These are phyloP conservation scores for Eupithecia abbreviata DNA, from an alignment of 2,888 invertebrate genomes.

Conservation along the genomic window DNA sequence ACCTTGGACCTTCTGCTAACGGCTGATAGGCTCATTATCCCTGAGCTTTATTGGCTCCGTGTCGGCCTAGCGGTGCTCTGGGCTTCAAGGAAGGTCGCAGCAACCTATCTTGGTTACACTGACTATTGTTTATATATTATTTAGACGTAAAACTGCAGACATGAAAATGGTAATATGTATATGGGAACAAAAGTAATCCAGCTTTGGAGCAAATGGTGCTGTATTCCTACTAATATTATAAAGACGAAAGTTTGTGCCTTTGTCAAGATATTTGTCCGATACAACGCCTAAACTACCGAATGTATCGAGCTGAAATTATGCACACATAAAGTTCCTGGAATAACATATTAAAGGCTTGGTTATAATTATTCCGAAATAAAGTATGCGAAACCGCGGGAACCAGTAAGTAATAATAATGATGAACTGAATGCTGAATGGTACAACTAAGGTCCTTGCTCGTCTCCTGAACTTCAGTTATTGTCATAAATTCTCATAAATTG, in stretches of 20 bases:
- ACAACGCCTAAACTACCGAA: background rate
- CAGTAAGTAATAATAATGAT: too few relatives aligned
- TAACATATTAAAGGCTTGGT: too few relatives aligned
- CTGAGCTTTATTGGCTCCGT: slow-evolving; percentile 26
- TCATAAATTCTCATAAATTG: too few relatives aligned
- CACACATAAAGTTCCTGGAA: background rate
- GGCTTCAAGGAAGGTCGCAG: background rate
- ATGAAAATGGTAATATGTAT: background rate
- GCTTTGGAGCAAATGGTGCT: background rate
- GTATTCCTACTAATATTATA: background rate
- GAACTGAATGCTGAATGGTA: too few relatives aligned
- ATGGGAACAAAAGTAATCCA: background rate
- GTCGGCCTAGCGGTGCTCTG: background rate
- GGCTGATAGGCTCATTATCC: slow-evolving; percentile 21
- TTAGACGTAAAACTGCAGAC: background rate
- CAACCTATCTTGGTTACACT: background rate
- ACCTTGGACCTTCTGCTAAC: slow-evolving; percentile 26
- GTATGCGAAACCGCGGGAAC: too few relatives aligned
- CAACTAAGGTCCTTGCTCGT: too few relatives aligned
- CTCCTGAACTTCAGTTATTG: too few relatives aligned
- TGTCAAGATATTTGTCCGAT: background rate
- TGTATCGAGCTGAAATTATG: background rate
- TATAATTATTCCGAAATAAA: too few relatives aligned
- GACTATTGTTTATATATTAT: background rate
- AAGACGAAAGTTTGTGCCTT: background rate